Evolutionary conservation across 2,797 vertebrate species (phyloP).

Genomic region (Sebastolobus alascanus): DNA sequence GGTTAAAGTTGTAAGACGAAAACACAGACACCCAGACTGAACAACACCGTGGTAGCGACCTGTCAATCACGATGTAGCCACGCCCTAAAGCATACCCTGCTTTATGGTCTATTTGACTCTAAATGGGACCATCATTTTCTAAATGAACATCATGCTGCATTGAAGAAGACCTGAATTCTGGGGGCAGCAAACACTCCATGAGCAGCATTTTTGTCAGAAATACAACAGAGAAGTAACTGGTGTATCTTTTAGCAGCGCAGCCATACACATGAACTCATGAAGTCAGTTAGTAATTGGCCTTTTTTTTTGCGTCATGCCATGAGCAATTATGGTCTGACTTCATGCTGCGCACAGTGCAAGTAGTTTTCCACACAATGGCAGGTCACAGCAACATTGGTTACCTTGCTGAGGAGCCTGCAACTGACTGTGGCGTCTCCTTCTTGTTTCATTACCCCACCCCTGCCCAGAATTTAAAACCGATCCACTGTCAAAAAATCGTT

Average conservation of each 20-base stretch:
- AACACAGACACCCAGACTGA: too few relatives aligned
- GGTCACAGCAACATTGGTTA: slow-evolving; percentile 1
- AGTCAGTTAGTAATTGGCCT: background rate
- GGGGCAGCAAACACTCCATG: too few relatives aligned
- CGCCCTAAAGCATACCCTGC: too few relatives aligned
- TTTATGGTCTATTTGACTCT: too few relatives aligned
- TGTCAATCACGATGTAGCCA: too few relatives aligned
- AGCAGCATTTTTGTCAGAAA: background rate
- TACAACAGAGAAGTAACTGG: background rate
- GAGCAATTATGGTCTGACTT: background rate
- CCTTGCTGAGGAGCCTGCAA: background rate
- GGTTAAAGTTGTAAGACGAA: too few relatives aligned
- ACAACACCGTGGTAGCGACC: too few relatives aligned
- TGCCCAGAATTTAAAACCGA: background rate
- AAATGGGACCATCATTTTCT: too few relatives aligned
- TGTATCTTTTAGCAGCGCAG: background rate
- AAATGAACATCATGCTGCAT: too few relatives aligned
- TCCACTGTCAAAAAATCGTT: background rate
- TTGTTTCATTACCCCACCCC: background rate
- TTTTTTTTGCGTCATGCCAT: background rate
- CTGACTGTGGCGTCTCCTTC: background rate
- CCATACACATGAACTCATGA: slow-evolving; percentile 6
- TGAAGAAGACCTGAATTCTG: background rate
- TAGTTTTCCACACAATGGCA: background rate
- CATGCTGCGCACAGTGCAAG: background rate